These are phyloP conservation scores for Leptinotarsa tumamoca DNA, from an alignment of 2,888 invertebrate species.

Conservation along the genomic window DNA sequence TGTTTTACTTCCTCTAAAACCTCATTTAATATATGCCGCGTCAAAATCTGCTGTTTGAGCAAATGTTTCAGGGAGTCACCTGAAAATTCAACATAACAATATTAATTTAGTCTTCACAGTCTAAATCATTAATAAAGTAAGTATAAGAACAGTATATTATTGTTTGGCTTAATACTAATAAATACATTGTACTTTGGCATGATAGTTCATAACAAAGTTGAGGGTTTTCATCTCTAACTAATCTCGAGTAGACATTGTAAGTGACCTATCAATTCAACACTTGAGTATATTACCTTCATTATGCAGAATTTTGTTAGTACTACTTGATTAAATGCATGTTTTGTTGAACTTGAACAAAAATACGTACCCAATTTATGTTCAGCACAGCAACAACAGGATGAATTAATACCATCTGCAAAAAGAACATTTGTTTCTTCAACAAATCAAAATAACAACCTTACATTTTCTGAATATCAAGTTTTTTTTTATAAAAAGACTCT, in stretches of 20 bases:
- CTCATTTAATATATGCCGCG: neutral
- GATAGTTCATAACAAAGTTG: too few species aligned
- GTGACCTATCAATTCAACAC: neutral
- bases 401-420: conserved; percentile 11
- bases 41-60: conserved; percentile 20
- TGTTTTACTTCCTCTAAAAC: conserved; percentile 1
- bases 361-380: conserved; percentile 19
- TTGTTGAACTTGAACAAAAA: neutral
- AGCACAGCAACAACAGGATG: conserved; percentile 23
- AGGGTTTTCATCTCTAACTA: too few species aligned
- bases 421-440: neutral
- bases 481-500: neutral
- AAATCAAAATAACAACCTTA: neutral
- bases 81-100: neutral
- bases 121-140: too few species aligned
- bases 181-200: too few species aligned
- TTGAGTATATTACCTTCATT: neutral
- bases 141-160: too few species aligned
- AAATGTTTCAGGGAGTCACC: conserved; percentile 19
- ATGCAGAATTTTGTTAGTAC: neutral
- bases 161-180: too few species aligned
- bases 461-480: too few species aligned
- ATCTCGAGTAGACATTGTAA: neutral
- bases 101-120: neutral
- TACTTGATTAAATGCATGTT: neutral